Evolutionary conservation across 2,888 invertebrate genomes (phyloP).

Genomic region (Papilio protenor): DNA sequence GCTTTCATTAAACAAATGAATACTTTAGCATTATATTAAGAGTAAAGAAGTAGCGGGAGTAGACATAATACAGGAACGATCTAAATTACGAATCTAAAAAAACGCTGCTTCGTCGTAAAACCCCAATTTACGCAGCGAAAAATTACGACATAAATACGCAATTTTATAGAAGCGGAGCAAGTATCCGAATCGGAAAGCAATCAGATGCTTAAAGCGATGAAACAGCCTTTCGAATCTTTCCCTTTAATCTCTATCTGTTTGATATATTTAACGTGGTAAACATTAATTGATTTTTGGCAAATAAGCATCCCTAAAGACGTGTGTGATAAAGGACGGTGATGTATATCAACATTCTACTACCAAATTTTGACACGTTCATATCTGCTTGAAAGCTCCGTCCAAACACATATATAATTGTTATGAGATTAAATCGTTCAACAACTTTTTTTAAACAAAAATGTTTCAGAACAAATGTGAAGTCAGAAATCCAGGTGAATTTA

Average conservation of each 20-base stretch:
- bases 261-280: not conserved
- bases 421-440: not conserved
- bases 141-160: slow-evolving; percentile 24
- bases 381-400: not conserved
- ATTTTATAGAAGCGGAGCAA: slow-evolving; percentile 19
- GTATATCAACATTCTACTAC: not conserved
- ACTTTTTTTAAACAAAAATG: not conserved
- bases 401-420: too few relatives aligned
- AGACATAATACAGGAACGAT: not conserved
- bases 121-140: slow-evolving; percentile 18
- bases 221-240: slow-evolving; percentile 6
- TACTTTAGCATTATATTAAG: not conserved
- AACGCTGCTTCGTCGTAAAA: slow-evolving; percentile 8
- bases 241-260: slow-evolving; percentile 24
- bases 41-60: not conserved
- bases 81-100: slow-evolving; percentile 14
- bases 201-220: slow-evolving; percentile 18
- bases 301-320: not conserved
- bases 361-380: not conserved
- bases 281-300: slow-evolving; percentile 7
- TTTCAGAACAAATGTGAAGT: not conserved
- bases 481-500: slow-evolving; percentile 13
- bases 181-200: slow-evolving; percentile 19
- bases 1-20: not conserved
- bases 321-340: too few relatives aligned